Percentiles rank a stretch among this genome's conserved stretches.
Evolutionary conservation across 2,888 invertebrate genomes (phyloP).

Genomic region (Tinea semifulvella): DNA sequence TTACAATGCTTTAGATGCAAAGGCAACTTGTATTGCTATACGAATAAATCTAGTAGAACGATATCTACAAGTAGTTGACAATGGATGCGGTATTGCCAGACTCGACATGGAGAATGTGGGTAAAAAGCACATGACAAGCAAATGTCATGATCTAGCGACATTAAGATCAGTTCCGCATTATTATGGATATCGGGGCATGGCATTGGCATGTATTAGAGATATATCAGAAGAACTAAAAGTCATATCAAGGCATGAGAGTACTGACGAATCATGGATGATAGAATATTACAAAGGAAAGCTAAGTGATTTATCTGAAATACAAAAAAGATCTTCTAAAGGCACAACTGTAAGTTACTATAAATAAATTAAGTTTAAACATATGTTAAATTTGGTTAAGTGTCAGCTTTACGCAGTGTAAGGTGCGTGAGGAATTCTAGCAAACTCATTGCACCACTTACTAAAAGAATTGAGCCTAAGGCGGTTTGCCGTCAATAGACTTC

Average conservation of each 20-base stretch:
- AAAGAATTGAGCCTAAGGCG: too few relatives aligned
- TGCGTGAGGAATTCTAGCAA: too few relatives aligned
- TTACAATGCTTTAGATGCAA: conserved; percentile 75
- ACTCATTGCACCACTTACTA: too few relatives aligned
- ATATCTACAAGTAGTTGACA: conserved; percentile 79
- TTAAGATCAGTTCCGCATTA: conserved; percentile 57
- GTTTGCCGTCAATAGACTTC: too few relatives aligned
- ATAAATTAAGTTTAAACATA: too few relatives aligned
- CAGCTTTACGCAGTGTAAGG: too few relatives aligned
- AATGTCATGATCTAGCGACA: conserved; percentile 61
- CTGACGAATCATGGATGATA: conserved; percentile 65
- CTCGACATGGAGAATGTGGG: conserved; percentile 67
- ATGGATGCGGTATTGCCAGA: conserved; percentile 73
- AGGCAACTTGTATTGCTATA: conserved; percentile 74
- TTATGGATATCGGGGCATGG: conserved; percentile 76
- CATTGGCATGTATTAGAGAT: conserved; percentile 69
- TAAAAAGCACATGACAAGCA: conserved; percentile 71
- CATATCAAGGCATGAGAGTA: conserved; percentile 54
- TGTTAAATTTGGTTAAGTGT: too few relatives aligned
- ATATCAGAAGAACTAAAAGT: conserved; percentile 67
- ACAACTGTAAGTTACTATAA: conserved; percentile 74
- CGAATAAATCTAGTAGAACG: conserved; percentile 68
- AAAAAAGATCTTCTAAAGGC: conserved; percentile 69
- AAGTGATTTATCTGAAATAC: conserved; percentile 31
- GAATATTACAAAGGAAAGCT: conserved; percentile 57